Conservation (phyloP, 2,113 vertebrate species). For the Merops nubicus region DNA sequence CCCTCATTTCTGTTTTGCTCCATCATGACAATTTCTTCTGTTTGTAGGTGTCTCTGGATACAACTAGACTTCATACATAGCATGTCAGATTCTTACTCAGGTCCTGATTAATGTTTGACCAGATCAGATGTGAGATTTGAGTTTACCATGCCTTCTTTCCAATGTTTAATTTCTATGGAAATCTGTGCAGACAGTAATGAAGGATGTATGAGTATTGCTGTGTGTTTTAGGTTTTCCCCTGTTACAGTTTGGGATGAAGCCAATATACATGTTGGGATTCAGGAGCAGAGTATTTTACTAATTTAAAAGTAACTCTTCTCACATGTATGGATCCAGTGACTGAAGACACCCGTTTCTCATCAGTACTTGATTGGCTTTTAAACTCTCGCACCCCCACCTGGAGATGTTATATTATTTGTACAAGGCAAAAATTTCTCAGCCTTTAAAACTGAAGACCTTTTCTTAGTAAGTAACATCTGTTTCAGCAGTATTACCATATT, state of each 20-base stretch:
- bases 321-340: neutral
- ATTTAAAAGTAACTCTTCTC: neutral
- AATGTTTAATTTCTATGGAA: neutral
- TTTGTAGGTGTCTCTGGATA: neutral
- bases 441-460: neutral
- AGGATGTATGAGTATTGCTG: neutral
- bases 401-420: neutral
- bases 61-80: neutral
- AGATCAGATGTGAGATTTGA: neutral
- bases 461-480: neutral
- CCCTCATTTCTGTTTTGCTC: neutral
- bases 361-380: neutral
- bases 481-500: neutral
- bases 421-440: neutral
- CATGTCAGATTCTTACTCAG: neutral
- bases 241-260: neutral
- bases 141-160: neutral
- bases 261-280: neutral
- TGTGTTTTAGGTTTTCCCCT: neutral
- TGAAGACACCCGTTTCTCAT: neutral
- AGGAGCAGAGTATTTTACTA: neutral
- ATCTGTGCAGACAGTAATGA: neutral
- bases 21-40: neutral
- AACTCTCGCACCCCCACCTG: neutral
- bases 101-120: neutral